Evolutionary conservation across 2,888 invertebrate species (phyloP).

Genomic region (Arctia plantaginis): DNA sequence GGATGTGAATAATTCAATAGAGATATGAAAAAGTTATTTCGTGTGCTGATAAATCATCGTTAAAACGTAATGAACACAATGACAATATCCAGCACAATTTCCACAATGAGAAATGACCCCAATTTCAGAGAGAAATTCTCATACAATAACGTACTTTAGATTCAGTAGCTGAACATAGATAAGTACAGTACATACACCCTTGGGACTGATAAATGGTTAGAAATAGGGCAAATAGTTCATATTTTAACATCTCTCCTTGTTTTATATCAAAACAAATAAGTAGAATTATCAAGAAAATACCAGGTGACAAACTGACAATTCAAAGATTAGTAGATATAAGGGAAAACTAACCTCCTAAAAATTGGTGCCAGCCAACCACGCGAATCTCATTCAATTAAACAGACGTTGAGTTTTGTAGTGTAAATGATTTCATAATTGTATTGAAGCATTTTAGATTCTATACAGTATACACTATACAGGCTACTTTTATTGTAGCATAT

Average conservation of each 20-base stretch:
- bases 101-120: not conserved
- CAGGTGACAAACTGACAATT: no score
- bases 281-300: no score
- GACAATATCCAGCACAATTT: not conserved
- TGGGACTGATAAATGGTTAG: not conserved
- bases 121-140: not conserved
- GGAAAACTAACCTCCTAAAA: no score
- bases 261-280: no score
- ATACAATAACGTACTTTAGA: not conserved
- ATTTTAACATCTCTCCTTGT: not conserved
- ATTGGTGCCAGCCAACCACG: no score
- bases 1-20: not conserved
- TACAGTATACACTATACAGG: no score
- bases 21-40: not conserved
- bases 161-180: not conserved
- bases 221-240: not conserved
- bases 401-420: no score
- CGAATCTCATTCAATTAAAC: no score
- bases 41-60: not conserved
- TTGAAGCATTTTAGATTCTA: no score
- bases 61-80: slow-evolving; percentile 2
- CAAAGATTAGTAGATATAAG: no score
- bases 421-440: no score
- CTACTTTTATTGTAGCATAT: no score
- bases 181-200: not conserved